Conservation (phyloP, 2,113 vertebrate species). For the Bubalus kerabau region DNA sequence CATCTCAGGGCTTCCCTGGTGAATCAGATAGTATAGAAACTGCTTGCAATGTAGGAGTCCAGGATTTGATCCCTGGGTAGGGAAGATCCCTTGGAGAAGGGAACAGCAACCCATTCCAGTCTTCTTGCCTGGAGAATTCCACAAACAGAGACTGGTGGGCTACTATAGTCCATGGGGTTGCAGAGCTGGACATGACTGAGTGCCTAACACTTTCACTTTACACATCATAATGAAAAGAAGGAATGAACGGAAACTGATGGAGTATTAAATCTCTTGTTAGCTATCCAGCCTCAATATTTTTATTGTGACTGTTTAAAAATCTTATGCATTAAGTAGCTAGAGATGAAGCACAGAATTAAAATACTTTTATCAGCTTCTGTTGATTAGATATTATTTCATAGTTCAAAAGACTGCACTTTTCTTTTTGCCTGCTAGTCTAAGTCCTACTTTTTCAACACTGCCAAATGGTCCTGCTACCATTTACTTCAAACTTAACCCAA, state of each 20-base stretch:
- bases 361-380: not conserved
- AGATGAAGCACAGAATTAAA: not conserved
- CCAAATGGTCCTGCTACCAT: not conserved
- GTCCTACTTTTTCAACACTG: not conserved
- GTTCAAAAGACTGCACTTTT: not conserved
- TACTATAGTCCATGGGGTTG: not conserved
- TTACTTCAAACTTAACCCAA: slow-evolving; percentile 24
- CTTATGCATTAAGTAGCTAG: not conserved
- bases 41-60: not conserved
- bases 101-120: not conserved
- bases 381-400: not conserved
- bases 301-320: not conserved
- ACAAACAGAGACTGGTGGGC: not conserved
- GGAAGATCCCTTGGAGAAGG: not conserved
- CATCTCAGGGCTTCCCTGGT: not conserved
- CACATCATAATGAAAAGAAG: not conserved
- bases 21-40: not conserved
- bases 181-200: not conserved
- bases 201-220: not conserved
- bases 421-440: not conserved
- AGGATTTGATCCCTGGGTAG: not conserved
- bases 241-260: not conserved
- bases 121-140: not conserved
- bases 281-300: not conserved
- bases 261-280: not conserved